Conservation (phyloP, 2,113 vertebrate species). For the Etia nguti region DNA sequence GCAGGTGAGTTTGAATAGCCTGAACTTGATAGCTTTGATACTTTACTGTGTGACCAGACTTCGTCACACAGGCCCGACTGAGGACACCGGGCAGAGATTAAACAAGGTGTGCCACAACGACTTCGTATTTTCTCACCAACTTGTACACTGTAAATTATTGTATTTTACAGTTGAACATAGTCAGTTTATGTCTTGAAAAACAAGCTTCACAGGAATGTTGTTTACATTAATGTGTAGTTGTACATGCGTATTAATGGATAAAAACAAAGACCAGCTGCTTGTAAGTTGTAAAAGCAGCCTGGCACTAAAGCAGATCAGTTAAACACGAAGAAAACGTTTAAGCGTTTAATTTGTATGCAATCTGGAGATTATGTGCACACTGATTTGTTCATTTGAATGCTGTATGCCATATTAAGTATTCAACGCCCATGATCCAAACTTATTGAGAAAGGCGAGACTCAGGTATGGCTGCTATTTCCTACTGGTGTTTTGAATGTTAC, state of each 20-base stretch:
- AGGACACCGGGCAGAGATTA: rapidly evolving
- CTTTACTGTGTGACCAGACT: rapidly evolving
- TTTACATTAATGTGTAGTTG: neutral
- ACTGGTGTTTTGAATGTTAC: rapidly evolving
- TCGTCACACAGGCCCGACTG: rapidly evolving
- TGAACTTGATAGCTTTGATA: rapidly evolving
- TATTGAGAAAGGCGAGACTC: neutral
- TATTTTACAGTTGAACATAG: rapidly evolving
- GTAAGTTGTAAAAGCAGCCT: rapidly evolving
- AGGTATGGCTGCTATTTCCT: rapidly evolving
- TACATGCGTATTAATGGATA: rapidly evolving
- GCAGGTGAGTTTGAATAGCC: neutral
- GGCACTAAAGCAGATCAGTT: rapidly evolving
- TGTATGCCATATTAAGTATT: rapidly evolving
- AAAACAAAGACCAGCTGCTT: neutral
- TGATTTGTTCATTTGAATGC: neutral
- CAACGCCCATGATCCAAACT: rapidly evolving
- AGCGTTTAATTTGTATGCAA: rapidly evolving
- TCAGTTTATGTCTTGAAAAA: rapidly evolving
- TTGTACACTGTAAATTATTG: neutral
- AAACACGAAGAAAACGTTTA: neutral
- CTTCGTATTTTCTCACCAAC: neutral
- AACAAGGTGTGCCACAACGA: rapidly evolving
- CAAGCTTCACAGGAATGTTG: neutral
- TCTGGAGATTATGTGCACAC: neutral